Evolutionary conservation across 2,888 invertebrate species (phyloP).

Genomic region (Teleogryllus oceanicus): DNA sequence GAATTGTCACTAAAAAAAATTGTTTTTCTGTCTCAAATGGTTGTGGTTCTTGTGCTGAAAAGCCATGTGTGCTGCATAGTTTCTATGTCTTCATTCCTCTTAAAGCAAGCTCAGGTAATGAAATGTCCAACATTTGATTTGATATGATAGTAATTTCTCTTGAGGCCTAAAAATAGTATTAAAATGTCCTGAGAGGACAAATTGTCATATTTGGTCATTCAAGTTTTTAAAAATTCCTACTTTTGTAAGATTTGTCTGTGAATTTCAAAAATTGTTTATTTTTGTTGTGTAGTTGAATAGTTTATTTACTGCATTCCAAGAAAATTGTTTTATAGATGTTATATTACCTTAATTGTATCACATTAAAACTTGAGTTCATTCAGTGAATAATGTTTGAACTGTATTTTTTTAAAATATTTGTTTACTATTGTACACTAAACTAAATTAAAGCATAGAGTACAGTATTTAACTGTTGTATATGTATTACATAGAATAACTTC

Average conservation of each 20-base stretch:
- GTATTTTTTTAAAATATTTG: no score
- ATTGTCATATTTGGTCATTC: not conserved
- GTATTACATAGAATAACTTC: no score
- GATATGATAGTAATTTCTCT: not conserved
- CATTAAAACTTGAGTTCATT: no score
- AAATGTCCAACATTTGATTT: not conserved
- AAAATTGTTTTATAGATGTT: not conserved
- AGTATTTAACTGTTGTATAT: no score
- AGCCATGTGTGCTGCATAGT: not conserved
- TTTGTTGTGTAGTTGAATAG: not conserved
- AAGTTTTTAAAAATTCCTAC: not conserved
- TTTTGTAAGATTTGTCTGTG: conserved; percentile 3
- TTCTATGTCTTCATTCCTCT: not conserved
- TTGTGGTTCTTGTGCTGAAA: not conserved
- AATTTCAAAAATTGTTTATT: not conserved
- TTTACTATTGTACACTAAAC: no score
- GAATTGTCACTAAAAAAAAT: no score
- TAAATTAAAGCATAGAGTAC: no score
- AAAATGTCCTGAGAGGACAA: not conserved
- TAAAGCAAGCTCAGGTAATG: not conserved
- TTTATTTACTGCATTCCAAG: not conserved
- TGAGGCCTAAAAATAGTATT: not conserved
- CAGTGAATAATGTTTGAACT: no score
- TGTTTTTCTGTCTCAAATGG: not conserved
- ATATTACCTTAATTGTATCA: no score